A percentile compares a stretch with the other conserved stretches of the same genome.
phyloP scores from a whole-genome alignment of 2,113 vertebrate genomes.

The Pelmatolapia mariae region DNA sequence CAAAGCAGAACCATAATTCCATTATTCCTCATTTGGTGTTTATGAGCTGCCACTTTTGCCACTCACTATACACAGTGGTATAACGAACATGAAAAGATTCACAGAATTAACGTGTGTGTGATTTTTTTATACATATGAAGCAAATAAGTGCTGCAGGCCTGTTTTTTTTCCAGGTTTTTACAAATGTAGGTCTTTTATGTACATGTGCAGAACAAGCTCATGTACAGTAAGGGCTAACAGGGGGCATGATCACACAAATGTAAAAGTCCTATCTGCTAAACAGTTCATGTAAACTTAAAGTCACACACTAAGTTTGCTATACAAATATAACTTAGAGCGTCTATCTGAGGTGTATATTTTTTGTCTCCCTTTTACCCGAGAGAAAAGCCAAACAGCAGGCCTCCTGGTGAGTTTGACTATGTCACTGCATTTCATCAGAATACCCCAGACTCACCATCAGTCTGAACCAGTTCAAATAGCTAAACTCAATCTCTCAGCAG shows the following conservation, averaged over 20 bases:
- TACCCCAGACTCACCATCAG: constrained; percentile 64
- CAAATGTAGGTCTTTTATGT: background rate
- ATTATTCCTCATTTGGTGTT: background rate
- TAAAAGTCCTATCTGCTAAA: background rate
- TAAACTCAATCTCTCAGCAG: constrained; percentile 58
- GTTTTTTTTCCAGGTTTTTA: background rate
- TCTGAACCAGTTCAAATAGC: constrained; percentile 63
- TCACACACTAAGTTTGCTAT: background rate
- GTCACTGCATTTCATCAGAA: constrained; percentile 72
- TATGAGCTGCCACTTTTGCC: background rate
- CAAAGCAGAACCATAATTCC: background rate
- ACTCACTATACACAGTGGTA: background rate
- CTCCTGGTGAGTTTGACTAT: constrained; percentile 40
- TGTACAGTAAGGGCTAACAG: background rate
- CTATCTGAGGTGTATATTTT: constrained; percentile 5
- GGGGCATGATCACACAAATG: background rate
- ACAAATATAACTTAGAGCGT: background rate
- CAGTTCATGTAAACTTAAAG: background rate
- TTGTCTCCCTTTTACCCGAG: background rate
- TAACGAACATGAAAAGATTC: background rate
- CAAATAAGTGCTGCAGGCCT: background rate
- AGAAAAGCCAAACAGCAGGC: constrained; percentile 8
- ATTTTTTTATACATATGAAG: background rate
- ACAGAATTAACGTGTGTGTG: background rate
- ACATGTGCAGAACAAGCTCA: background rate